phyloP scores from a whole-genome alignment of 2,797 vertebrate genomes.

The Rhabdophis nuchalis region DNA sequence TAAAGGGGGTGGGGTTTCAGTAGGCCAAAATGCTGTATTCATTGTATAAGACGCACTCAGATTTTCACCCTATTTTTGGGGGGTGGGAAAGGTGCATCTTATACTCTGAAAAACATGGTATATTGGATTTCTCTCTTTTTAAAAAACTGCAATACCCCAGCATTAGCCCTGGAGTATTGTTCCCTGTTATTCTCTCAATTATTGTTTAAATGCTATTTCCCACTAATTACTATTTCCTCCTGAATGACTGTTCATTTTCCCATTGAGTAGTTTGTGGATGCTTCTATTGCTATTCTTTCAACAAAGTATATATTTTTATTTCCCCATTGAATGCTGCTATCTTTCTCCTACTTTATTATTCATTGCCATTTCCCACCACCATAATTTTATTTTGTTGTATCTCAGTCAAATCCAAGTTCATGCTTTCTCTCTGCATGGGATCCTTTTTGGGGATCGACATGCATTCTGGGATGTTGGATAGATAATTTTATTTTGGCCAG shows the following conservation, averaged over 20 bases:
- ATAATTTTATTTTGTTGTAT: background rate
- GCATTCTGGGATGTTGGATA: background rate
- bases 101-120: too few relatives aligned
- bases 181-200: background rate
- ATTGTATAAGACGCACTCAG: too few relatives aligned
- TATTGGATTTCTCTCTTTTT: background rate
- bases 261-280: background rate
- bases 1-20: too few relatives aligned
- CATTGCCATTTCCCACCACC: background rate
- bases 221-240: background rate
- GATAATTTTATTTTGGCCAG: background rate
- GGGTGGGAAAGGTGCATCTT: too few relatives aligned
- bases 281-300: background rate
- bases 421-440: background rate
- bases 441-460: background rate
- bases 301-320: background rate
- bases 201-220: background rate
- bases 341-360: background rate
- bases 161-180: background rate
- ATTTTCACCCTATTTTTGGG: too few relatives aligned
- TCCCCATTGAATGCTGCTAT: background rate
- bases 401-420: background rate
- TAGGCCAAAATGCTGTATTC: too few relatives aligned
- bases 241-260: background rate
- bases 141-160: background rate